phyloP scores from a whole-genome alignment of 2,113 vertebrate species.

The Entelurus aequoreus region DNA sequence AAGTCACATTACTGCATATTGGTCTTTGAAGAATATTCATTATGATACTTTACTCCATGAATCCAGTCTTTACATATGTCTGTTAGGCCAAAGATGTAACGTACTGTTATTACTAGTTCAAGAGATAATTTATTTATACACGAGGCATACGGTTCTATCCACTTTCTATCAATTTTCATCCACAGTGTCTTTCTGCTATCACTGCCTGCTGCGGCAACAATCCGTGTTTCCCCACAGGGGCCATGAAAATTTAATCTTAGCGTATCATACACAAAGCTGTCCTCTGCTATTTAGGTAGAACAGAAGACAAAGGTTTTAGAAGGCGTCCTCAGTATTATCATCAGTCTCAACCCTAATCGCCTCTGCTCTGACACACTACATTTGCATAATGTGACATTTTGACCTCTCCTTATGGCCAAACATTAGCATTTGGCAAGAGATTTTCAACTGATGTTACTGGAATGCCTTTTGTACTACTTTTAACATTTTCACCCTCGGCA shows the following conservation, averaged over 20 bases:
- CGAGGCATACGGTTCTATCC: background rate
- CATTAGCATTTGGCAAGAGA: constrained; percentile 43
- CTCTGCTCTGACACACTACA: constrained; percentile 48
- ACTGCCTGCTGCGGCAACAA: constrained; percentile 24
- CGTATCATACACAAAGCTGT: constrained; percentile 47
- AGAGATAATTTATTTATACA: constrained; percentile 16
- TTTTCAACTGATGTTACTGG: constrained; percentile 25
- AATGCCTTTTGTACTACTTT: constrained; percentile 30
- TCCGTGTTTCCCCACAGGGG: constrained; percentile 27
- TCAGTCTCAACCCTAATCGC: constrained; percentile 44
- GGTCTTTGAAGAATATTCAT: too few relatives aligned
- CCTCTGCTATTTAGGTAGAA: constrained; percentile 41
- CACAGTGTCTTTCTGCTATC: constrained; percentile 13
- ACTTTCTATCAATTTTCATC: constrained; percentile 13
- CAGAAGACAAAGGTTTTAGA: constrained; percentile 40
- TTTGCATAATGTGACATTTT: constrained; percentile 57
- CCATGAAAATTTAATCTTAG: constrained; percentile 58
- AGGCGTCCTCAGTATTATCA: constrained; percentile 36
- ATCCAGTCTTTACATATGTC: background rate
- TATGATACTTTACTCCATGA: background rate
- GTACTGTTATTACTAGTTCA: background rate
- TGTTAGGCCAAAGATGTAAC: background rate
- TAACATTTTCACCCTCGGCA: constrained; percentile 26
- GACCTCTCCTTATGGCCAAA: constrained; percentile 44
- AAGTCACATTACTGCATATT: background rate